A percentile compares a stretch with the other conserved stretches of the same genome.
Evolutionary conservation across 2,888 invertebrate species (phyloP).

Genomic region (Agelastica alni): DNA sequence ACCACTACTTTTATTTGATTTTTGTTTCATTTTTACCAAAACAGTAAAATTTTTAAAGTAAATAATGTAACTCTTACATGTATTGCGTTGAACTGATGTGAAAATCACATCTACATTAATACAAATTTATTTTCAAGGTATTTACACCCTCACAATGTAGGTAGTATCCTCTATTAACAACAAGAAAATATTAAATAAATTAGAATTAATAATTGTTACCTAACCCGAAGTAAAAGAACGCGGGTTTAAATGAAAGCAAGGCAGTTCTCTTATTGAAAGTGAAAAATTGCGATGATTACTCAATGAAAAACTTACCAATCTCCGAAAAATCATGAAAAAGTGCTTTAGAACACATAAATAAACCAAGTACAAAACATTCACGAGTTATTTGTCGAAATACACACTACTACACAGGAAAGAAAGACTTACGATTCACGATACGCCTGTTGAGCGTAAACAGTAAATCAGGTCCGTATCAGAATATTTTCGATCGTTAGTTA

Average conservation of each 20-base stretch:
- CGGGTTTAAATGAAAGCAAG: too few relatives aligned
- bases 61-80: neutral
- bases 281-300: too few relatives aligned
- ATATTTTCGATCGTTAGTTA: conserved; percentile 14
- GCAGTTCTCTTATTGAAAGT: too few relatives aligned
- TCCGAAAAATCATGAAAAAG: conserved; percentile 49
- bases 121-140: conserved; percentile 29
- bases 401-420: conserved; percentile 42
- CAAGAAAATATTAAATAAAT: neutral
- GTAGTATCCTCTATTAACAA: conserved; percentile 24
- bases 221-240: too few relatives aligned
- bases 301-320: conserved; percentile 48
- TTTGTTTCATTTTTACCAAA: conserved; percentile 13
- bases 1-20: conserved; percentile 4
- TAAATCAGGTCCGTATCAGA: conserved; percentile 58
- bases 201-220: too few relatives aligned
- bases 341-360: conserved; percentile 50
- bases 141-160: conserved; percentile 27
- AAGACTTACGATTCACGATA: conserved; percentile 46
- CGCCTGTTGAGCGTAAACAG: conserved; percentile 64
- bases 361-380: conserved; percentile 41
- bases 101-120: conserved; percentile 21
- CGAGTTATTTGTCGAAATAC: conserved; percentile 48
- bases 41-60: neutral
- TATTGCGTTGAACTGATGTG: conserved; percentile 5